These are phyloP conservation scores for Melieria picta DNA, from an alignment of 2,888 invertebrate species.

Conservation along the genomic window DNA sequence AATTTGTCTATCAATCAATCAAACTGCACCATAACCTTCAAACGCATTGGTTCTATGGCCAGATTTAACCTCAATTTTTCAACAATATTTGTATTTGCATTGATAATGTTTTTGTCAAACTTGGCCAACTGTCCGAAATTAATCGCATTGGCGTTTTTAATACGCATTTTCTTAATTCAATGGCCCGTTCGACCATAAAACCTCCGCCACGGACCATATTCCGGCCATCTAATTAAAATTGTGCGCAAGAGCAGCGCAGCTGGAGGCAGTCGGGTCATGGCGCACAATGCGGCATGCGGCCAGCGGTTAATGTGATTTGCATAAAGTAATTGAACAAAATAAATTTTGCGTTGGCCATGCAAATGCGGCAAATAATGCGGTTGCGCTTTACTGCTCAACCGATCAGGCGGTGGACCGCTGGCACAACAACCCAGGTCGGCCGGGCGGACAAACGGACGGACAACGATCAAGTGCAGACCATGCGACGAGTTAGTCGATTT, in stretches of 20 bases:
- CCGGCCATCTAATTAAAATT: not conserved
- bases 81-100: not conserved
- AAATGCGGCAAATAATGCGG: conserved; percentile 13
- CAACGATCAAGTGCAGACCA: too few species aligned
- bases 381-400: not conserved
- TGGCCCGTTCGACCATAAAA: not conserved
- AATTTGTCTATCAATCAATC: too few species aligned
- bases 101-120: not conserved
- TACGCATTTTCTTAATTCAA: not conserved
- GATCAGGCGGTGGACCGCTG: not conserved
- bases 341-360: conserved; percentile 9
- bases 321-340: conserved; percentile 33
- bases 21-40: too few species aligned
- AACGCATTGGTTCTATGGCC: too few species aligned
- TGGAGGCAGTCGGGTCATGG: not conserved
- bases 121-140: not conserved
- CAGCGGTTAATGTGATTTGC: conserved; percentile 18
- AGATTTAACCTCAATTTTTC: too few species aligned
- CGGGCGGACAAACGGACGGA: too few species aligned
- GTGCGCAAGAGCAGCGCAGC: not conserved
- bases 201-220: not conserved
- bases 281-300: not conserved
- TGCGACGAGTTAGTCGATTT: too few species aligned
- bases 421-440: not conserved
- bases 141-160: not conserved